Base-by-base conservation (phyloP, 2,113 vertebrate species). In the Lynx canadensis region DNA sequence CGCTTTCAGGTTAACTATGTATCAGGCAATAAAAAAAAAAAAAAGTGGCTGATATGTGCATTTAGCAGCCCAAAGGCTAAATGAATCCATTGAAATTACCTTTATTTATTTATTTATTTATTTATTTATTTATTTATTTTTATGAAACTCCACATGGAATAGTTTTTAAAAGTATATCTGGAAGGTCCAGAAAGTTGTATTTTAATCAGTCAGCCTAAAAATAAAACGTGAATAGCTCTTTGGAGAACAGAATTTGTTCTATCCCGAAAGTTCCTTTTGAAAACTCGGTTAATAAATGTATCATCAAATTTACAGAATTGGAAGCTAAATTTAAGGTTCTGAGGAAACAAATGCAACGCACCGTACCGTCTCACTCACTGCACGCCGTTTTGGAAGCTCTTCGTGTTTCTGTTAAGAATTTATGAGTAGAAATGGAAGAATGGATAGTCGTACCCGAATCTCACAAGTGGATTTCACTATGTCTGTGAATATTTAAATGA, bases 331-430 rank as follows among this genome's bases (percentile, higher is more conserved):
- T 84, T 27, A 55, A n/a, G 52, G 29, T 65, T 41, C 31, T 3
- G 18, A 3, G 48, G 48, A 1, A 50, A 50, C 2, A 36, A 65
- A 66, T 41, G 10, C n/a, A 57, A 19, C 19, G 1, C 1, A 21
- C 36, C 29, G 0, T 3, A 3, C 14, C 33, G 69, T 81, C 78
- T 19, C 19, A 33, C 18, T 81, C 33, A 2, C 15, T 1, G 7
- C 7, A 8, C 7, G 15, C 31, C 15, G 0, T 41, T 23, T 3
- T 21, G n/a, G 33, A 89, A 66, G 21, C 33, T 9, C 27, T 69
- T 1, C 1, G 0, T 69, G 29, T 60, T 25, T 41, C 19, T n/a
- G 3, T 7, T 8, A 14, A 88, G 9, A 27, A 7, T 25, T 63
- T 18, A 7, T 19, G 63, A 52, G 11, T 3, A 79, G 89, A 68